Evolutionary conservation across 2,888 invertebrate species (phyloP).

Genomic region (Tetranychus truncatus): DNA sequence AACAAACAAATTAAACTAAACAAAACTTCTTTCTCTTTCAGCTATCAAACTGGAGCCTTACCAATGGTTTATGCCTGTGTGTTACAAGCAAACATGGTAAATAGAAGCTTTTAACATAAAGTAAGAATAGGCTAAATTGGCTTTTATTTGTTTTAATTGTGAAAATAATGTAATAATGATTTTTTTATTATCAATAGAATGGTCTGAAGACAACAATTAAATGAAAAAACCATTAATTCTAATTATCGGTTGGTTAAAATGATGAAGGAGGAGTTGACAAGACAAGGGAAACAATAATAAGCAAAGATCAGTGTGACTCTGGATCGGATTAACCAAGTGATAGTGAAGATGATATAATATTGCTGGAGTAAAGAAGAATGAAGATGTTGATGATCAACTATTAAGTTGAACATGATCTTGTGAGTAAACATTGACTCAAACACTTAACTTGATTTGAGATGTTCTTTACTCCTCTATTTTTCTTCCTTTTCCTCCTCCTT

Average conservation of each 20-base stretch:
- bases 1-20: no score
- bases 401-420: neutral
- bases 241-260: neutral
- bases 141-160: neutral
- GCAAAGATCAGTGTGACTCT: no score
- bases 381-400: neutral
- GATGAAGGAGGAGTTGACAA: neutral
- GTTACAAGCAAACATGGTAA: neutral
- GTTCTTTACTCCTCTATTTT: neutral
- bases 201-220: no score
- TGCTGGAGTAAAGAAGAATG: neutral
- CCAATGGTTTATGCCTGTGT: neutral
- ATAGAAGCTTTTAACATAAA: neutral
- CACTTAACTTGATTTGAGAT: neutral
- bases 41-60: no score
- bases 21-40: no score
- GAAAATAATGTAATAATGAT: neutral
- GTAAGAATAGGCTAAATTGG: no score
- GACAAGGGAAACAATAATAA: neutral
- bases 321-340: neutral
- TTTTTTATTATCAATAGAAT: no score
- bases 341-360: neutral
- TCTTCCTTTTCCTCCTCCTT: neutral
- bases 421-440: neutral
- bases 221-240: no score